Evolutionary conservation across 2,888 invertebrate genomes (phyloP), one percentile per base, ranked within the genome.

Genomic region (Caenorhabditis sp.): DNA sequence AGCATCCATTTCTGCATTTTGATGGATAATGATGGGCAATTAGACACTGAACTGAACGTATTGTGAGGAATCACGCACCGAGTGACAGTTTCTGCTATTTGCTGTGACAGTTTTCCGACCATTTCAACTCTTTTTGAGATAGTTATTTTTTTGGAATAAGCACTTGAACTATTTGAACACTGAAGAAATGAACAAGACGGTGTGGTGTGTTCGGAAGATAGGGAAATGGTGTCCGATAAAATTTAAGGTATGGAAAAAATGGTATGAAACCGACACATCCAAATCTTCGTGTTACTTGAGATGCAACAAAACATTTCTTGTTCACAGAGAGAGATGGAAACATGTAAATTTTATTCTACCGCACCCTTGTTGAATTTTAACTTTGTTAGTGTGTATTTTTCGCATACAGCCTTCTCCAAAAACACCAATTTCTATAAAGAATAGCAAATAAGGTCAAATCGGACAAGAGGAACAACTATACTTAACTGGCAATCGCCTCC

Each of bases 21-120:
- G 79, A 70, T 64, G 79, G 38, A 79, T 79, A 79, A 79, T 70
- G 63, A 64, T 64, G 70, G 79, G 79, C 79, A 79, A 79, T 79
- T 79, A 79, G 70, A 79, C 70, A 26, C 51, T 70, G n/a, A n/a
- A n/a, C n/a, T 54, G 31, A 54, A 26, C 31, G 70, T 69, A 79
- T 64, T 79, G 77, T 54, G 63, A 63, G 64, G 79, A 79, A 70
- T 70, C 77, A 63, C 69, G 64, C 63, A 64, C 79, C 63, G 70
- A 79, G 56, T 70, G 79, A 79, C 79, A 79, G 63, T 79, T 79
- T 79, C 63, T 58, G 56, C 70, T 79, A 79, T 79, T 79, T 70
- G 56, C 63, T 44, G 64, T 79, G 79, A 79, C 79, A 70, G 79
- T 64, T 64, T 79, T 54, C 56, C 69, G 68, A 38, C 8, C 26